Conservation (phyloP, 2,113 vertebrate genomes). For the Lepus americanus region DNA sequence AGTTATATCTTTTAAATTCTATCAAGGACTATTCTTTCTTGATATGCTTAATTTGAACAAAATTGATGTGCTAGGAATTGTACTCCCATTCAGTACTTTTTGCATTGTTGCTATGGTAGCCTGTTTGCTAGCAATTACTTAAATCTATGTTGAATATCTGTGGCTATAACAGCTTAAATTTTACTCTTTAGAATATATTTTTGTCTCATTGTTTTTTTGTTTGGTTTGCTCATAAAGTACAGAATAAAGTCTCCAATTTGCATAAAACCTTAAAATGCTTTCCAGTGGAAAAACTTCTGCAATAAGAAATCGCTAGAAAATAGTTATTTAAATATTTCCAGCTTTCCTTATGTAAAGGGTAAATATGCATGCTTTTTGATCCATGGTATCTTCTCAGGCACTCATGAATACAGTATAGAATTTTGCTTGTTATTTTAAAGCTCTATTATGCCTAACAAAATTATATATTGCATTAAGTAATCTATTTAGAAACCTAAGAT, state of each 20-base stretch:
- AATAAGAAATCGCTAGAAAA: constrained; percentile 1
- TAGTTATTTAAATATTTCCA: not conserved
- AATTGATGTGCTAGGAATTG: not conserved
- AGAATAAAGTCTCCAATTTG: not conserved
- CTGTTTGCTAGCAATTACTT: not conserved
- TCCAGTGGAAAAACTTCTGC: not conserved
- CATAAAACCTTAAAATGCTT: constrained; percentile 9
- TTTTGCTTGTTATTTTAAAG: constrained; percentile 25
- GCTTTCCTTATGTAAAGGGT: not conserved
- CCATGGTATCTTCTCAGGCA: not conserved
- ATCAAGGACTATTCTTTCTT: not conserved
- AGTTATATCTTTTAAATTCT: not conserved
- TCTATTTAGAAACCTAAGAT: not conserved
- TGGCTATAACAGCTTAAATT: not conserved
- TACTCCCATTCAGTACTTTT: not conserved
- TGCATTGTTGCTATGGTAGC: not conserved
- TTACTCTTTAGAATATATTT: not conserved
- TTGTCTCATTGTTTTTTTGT: not conserved
- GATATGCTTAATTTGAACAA: not conserved
- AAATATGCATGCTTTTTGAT: not conserved
- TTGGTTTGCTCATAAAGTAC: not conserved
- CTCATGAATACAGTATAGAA: not conserved
- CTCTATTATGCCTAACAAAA: not conserved
- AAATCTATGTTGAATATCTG: not conserved
- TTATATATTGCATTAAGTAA: not conserved